These are phyloP conservation scores for Anomalospiza imberbis DNA, from an alignment of 2,797 vertebrate genomes.

Conservation along the genomic window DNA sequence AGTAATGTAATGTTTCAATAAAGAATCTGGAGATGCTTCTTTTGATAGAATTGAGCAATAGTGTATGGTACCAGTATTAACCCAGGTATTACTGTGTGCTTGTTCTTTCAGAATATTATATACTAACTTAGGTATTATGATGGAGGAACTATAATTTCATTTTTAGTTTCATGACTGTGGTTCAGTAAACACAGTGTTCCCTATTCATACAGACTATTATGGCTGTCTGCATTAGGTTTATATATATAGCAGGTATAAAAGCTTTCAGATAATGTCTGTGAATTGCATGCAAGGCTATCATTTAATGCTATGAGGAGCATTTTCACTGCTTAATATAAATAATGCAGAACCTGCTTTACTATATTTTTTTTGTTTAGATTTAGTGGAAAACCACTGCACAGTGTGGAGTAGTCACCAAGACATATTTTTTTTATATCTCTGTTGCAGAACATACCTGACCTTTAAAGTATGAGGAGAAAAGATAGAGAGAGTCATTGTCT, in stretches of 20 bases:
- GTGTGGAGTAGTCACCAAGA: not conserved
- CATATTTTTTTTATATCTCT: not conserved
- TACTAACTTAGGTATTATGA: not conserved
- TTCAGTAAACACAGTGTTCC: slow-evolving; percentile 26
- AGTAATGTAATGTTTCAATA: slow-evolving; percentile 43
- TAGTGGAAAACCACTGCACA: not conserved
- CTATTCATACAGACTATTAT: slow-evolving; percentile 34
- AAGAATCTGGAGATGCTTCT: slow-evolving; percentile 19
- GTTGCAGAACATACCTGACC: not conserved
- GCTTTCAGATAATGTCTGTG: slow-evolving; percentile 16
- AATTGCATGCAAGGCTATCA: not conserved
- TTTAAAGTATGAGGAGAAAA: not conserved
- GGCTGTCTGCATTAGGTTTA: slow-evolving; percentile 34
- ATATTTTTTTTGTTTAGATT: not conserved
- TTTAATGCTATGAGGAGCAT: slow-evolving; percentile 20
- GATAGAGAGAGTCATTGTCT: not conserved
- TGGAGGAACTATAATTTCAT: slow-evolving; percentile 23
- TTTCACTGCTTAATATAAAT: slow-evolving; percentile 13
- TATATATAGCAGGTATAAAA: slow-evolving; percentile 44
- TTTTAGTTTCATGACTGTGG: slow-evolving; percentile 30
- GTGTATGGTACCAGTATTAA: slow-evolving; percentile 4
- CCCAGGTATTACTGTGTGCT: slow-evolving; percentile 5
- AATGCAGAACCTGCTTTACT: not conserved
- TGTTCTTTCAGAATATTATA: slow-evolving; percentile 29
- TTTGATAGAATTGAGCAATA: slow-evolving; percentile 31